Base-by-base conservation (phyloP, 2,888 invertebrate genomes). In the Hemithea aestivaria region DNA sequence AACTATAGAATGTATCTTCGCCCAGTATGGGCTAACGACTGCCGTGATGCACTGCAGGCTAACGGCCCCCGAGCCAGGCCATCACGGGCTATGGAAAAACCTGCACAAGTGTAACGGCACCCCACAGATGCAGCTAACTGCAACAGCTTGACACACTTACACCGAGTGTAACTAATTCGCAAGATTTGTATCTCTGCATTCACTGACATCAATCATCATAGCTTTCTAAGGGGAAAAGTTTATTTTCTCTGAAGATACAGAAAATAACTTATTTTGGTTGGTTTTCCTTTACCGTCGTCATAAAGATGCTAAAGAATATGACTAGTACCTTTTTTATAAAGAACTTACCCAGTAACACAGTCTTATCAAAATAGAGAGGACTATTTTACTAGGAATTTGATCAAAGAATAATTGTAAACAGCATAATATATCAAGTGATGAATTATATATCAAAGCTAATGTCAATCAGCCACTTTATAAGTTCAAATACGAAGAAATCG, bases 1-100 rank as follows among this genome's bases (percentile, higher is more conserved):
- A 5, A 2, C 3, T 16, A 12, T 26, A 30, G 20, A 29, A 28
- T 24, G 24, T 8, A 10, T 20, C 37, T 10, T 26, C 9, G 24
- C 20, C 20, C 4, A 20, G 10, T 22, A 9, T 8, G 9, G n/a
- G 16, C 11, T 46, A 42, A 44, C 39, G 44, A 37, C 66, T 70
- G 70, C 64, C 63, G 52, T 44, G 54, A 53, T 29, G 57, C 53
- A 62, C 58, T 68, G 66, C 68, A 73, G 68, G 73, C 66, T 81
- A 80, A 81, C 80, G 76, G 79, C 69, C 62, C 51, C 58, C 47
- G 60, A 45, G 46, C 51, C 46, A 47, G 31, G 42, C 43, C 47
- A 58, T 49, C 66, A 62, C 66, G 63, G 70, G 65, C 73, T 71
- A 70, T 56, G 61, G 69, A 77, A 80, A 80, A 79, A 78, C 66